Percentiles rank a stretch among this genome's conserved stretches.
Conservation (phyloP, 2,888 invertebrate species). For the Carcina quercana region DNA sequence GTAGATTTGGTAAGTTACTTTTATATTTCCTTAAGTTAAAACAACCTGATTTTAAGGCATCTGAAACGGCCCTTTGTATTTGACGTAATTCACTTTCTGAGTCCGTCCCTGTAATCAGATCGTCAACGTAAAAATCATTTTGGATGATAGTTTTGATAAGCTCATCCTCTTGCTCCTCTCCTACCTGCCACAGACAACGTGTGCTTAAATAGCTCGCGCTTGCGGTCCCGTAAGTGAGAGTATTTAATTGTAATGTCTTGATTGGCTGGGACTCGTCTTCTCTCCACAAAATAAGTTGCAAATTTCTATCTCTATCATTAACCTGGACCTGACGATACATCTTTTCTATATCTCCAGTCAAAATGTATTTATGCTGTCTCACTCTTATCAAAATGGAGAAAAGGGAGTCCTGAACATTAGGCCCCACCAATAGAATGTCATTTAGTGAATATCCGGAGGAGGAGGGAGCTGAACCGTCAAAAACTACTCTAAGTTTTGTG, state of each 20-base stretch:
- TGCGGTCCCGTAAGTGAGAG: constrained; percentile 1
- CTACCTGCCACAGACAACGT: constrained; percentile 22
- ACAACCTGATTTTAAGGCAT: constrained; percentile 11
- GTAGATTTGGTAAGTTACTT: constrained; percentile 9
- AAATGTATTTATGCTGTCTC: constrained; percentile 21
- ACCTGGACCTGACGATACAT: constrained; percentile 15
- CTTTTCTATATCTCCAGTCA: constrained; percentile 36
- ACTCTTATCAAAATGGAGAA: constrained; percentile 26
- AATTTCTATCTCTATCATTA: constrained; percentile 11
- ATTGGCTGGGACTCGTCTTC: constrained; percentile 14
- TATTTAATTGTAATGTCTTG: constrained; percentile 7
- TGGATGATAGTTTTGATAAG: constrained; percentile 20
- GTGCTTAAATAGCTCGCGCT: constrained; percentile 16
- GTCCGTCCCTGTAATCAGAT: constrained; percentile 18
- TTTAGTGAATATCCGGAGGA: constrained; percentile 28
- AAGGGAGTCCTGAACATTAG: constrained; percentile 29
- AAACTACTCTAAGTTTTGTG: constrained; percentile 30
- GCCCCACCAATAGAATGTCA: constrained; percentile 22
- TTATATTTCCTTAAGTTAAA: constrained; percentile 17
- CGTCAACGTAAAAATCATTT: constrained; percentile 22
- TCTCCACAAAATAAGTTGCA: constrained; percentile 35
- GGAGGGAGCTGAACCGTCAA: constrained; percentile 26
- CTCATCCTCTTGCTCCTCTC: constrained; percentile 17
- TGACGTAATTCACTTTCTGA: constrained; percentile 5
- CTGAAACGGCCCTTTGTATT: constrained; percentile 8